Base-by-base conservation (phyloP, 2,888 invertebrate genomes). In the Seladonia tumulorum region DNA sequence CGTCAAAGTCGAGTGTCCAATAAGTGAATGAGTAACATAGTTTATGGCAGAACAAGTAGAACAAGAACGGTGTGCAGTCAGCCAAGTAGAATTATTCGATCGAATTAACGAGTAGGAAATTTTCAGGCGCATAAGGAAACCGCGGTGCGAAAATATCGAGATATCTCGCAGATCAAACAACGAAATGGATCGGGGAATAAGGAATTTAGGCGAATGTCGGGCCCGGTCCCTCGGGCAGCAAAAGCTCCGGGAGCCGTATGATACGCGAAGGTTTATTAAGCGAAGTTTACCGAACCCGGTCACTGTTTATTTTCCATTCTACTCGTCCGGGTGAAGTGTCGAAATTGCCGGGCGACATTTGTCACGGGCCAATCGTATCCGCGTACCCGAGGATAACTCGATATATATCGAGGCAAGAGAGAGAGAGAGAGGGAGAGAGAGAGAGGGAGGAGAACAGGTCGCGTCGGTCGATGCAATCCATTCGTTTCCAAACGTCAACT, bases 401-500 rank as follows among this genome's bases (percentile, higher is more conserved):
- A 86, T 86, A 85, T 68, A 60, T 60, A 60, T 60, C 60, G 60
- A 60, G 16, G 60, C 60, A 16, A 60, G 53, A 7, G 22, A 8
- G 53, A 22, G 8, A 22, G 53, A 5, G 53, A 22, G 53, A 2
- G 45, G 18, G 5, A 12, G 49, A 49, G 49, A 49, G 16, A 5
- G 18, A 5, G 49, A 12, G 25, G 3, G 57, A 25, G 57, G 35
- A 35, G 35, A 35, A 5, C 35, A 53, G 53, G 74, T 35, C 74
- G 14, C 74, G 14, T 35, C 47, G 88, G 80, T 85, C 90, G 90
- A 85, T 86, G 82, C 85, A 82, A 90, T 91, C 88, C 91, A 90
- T 87, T 87, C 88, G 88, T 89, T 90, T 88, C 68, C 81, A 83
- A 86, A 86, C 84, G 91, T 91, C 89, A 90, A 77, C 87, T 90